Base-by-base conservation (phyloP, 2,797 vertebrate species). In the Micrastur ruficollis region DNA sequence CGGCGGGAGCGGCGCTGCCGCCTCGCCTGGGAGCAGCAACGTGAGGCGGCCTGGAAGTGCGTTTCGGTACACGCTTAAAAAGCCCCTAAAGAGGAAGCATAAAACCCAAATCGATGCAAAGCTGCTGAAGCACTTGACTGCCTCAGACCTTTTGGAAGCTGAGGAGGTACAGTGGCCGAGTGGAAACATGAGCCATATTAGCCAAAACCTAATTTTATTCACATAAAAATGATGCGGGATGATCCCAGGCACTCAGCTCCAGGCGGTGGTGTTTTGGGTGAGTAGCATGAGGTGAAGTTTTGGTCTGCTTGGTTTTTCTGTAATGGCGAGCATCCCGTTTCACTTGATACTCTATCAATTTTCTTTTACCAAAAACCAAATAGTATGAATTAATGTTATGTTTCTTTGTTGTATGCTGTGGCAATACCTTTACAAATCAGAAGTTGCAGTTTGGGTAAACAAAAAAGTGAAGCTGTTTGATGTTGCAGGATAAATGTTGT, bases 1-100 rank as follows among this genome's bases (percentile, higher is more conserved):
- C 9, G 8, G 31, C 27, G 8, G 59, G 18, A 78, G 27, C 0
- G 0, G 27, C 15, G 72, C 27, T 75, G 16, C 29, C 3, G 6
- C 19, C 82, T 56, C 11, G 1, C 63, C 31, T 61, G 0, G 1
- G 68, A n/a, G 34, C 17, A 26, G 14, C 23, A 25, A 32, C 3
- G 3, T 23, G n/a, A 65, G 42, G 38, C 36, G 5, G 29, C 5
- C 14, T 86, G 71, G 52, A 74, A 62, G 32, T 36, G n/a, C 5
- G 7, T 78, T 81, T 66, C 26, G 2, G 70, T 76, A 23, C 16
- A 27, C 29, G 8, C 34, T 40, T 27, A 8, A n/a, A n/a, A 84
- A 50, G 27, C 8, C 2, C n/a, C 66, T 6, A 38, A 75, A 90
- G 44, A 53, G 25, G 26, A 73, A 88, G 34, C 23, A 6, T 63